A percentile compares a stretch with the other conserved stretches of the same genome.
phyloP scores from a whole-genome alignment of 2,113 vertebrate species.

The Acrocephalus kingi region DNA sequence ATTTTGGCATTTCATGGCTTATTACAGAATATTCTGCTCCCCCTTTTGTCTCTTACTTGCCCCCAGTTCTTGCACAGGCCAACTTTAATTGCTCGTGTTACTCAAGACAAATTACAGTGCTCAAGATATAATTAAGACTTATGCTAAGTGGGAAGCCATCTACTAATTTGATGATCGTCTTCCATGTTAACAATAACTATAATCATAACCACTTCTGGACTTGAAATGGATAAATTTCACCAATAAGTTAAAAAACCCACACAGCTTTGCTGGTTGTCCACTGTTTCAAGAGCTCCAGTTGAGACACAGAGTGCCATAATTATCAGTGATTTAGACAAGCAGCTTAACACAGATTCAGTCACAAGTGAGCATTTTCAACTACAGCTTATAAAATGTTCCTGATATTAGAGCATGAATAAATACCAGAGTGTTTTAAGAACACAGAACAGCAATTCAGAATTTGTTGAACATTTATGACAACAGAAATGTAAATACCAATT shows the following conservation, averaged over 20 bases:
- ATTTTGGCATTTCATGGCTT: neutral
- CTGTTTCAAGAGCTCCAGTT: neutral
- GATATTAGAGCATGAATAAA: neutral
- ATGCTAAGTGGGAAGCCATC: neutral
- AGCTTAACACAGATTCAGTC: neutral
- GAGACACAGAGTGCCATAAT: neutral
- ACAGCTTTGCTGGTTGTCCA: neutral
- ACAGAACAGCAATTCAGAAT: neutral
- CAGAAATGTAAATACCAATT: neutral
- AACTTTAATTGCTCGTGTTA: neutral
- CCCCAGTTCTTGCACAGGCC: neutral
- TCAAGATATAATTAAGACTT: slow-evolving; percentile 28
- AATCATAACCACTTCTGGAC: slow-evolving; percentile 1
- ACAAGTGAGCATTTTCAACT: neutral
- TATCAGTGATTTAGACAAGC: neutral
- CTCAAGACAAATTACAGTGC: neutral
- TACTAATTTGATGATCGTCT: neutral
- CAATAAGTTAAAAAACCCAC: neutral
- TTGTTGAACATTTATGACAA: neutral
- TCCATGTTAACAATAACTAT: neutral
- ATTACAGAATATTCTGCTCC: neutral
- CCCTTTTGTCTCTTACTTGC: neutral
- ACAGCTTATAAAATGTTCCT: neutral
- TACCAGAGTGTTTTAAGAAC: neutral
- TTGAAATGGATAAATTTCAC: neutral